Evolutionary conservation across 2,113 vertebrate species (phyloP).

Genomic region (Steatornis caripensis): DNA sequence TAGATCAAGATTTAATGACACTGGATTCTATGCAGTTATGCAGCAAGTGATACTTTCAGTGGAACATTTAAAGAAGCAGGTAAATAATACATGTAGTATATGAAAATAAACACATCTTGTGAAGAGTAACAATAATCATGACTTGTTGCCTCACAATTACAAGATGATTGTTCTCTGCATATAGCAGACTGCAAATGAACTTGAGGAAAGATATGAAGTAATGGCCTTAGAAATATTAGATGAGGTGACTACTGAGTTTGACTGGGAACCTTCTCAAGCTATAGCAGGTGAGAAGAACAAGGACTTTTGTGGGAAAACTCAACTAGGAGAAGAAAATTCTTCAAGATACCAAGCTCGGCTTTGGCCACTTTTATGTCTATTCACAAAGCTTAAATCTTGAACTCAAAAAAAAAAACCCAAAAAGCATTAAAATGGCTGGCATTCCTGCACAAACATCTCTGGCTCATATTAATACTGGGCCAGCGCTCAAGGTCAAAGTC

Average conservation of each 20-base stretch:
- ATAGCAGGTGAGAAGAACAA: not conserved
- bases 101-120: not conserved
- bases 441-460: not conserved
- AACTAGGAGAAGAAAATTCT: not conserved
- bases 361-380: not conserved
- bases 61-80: not conserved
- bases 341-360: not conserved
- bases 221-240: not conserved
- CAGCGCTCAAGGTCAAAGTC: not conserved
- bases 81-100: not conserved
- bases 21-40: not conserved
- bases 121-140: not conserved
- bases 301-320: not conserved
- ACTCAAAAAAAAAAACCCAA: not conserved
- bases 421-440: not conserved
- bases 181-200: not conserved
- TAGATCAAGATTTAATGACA: not conserved
- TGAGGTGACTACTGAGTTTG: not conserved
- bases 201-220: not conserved
- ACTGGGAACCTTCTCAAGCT: not conserved
- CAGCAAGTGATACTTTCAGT: not conserved
- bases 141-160: not conserved
- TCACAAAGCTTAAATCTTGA: not conserved
- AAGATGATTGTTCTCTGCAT: not conserved
- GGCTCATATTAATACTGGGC: not conserved